Percentiles rank a stretch among this genome's conserved stretches.
These are phyloP conservation scores for Lochmaea crataegi DNA, from an alignment of 2,888 invertebrate genomes.

Conservation along the genomic window DNA sequence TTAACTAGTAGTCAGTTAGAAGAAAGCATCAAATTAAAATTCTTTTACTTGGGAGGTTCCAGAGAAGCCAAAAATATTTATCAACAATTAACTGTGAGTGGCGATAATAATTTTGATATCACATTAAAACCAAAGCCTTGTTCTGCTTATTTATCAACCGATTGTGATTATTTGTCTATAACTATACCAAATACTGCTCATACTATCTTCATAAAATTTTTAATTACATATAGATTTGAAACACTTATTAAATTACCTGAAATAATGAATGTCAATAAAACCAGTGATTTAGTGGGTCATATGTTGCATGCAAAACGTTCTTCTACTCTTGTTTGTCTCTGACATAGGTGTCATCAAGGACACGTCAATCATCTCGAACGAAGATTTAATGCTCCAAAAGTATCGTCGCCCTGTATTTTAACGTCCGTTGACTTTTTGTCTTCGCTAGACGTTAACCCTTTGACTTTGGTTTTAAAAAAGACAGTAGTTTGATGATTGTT, in stretches of 20 bases:
- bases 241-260: slow-evolving; percentile 2
- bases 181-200: slow-evolving; percentile 7
- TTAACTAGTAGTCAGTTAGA: slow-evolving; percentile 10
- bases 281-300: too few relatives aligned
- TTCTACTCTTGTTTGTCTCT: too few relatives aligned
- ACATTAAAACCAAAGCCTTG: slow-evolving; percentile 15
- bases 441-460: too few relatives aligned
- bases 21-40: slow-evolving; percentile 10
- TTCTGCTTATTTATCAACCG: slow-evolving; percentile 12
- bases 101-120: slow-evolving; percentile 11
- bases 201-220: slow-evolving; percentile 14
- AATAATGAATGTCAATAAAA: too few relatives aligned
- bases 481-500: too few relatives aligned
- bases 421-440: too few relatives aligned
- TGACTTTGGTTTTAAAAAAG: too few relatives aligned
- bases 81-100: slow-evolving; percentile 26
- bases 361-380: too few relatives aligned
- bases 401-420: too few relatives aligned
- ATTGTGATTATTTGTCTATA: slow-evolving; percentile 16
- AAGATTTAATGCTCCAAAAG: too few relatives aligned
- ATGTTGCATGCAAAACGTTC: too few relatives aligned
- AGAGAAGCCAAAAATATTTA: slow-evolving; percentile 17
- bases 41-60: slow-evolving; percentile 16
- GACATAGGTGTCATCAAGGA: too few relatives aligned
- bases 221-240: neutral